Evolutionary conservation across 2,113 vertebrate genomes (phyloP), one percentile per base, ranked within the genome.

Genomic region (Misgurnus mizolepis): DNA sequence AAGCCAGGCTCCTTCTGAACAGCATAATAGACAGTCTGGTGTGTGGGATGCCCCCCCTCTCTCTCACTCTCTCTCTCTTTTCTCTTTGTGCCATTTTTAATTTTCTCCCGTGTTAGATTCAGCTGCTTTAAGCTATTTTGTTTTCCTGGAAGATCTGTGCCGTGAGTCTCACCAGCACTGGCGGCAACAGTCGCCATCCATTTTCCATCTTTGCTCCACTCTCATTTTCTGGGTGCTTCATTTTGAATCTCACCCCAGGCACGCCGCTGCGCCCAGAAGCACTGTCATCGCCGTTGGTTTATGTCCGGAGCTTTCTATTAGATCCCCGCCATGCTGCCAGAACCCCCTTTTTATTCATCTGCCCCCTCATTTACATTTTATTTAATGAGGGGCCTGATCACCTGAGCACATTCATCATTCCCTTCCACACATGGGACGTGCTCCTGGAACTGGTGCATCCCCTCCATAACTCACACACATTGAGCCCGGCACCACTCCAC

Each of bases 331-430:
- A 78, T 76, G 61, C 87, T 80, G 85, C 75, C 82, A 86, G 82
- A 77, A 17, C 62, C 61, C 71, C 67, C 79, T 76, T 75, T 85
- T 87, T 82, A 83, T 82, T 85, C 83, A 68, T 72, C 64, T 11
- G 47, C 64, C 76, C 80, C 66, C 84, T 85, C 87, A 87, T 88
- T 86, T 88, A 80, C 86, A 88, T 88, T 85, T 87, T 78, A 86
- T 87, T 87, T 88, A 88, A 88, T 86, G 84, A 88, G 86, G 84
- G 85, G 85, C 82, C 87, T 85, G 86, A 87, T 87, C 83, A 87
- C 84, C 86, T 85, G 82, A 34, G 72, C 83, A 81, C 86, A 87
- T 88, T 86, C 84, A 88, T 88, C 86, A 87, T 85, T 83, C 71
- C 83, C 83, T 79, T 80, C 84, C 77, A 55, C 73, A 78, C 80